phyloP scores from a whole-genome alignment of 2,888 invertebrate genomes.

The Pseudanteris insignis region DNA sequence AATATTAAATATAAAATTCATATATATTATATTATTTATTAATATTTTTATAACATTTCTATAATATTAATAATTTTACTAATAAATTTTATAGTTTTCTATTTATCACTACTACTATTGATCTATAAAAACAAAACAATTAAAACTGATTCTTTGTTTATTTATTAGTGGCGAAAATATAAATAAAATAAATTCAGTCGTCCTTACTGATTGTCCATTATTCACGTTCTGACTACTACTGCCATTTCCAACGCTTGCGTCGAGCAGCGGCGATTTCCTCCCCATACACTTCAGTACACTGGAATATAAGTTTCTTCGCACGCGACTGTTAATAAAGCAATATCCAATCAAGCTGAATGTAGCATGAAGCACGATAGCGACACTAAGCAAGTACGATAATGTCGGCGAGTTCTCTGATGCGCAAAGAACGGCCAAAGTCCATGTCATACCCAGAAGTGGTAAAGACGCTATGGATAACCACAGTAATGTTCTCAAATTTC shows the following conservation, averaged over 20 bases:
- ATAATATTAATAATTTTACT: no score
- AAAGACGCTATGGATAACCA: conserved; percentile 88
- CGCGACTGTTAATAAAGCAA: conserved; percentile 86
- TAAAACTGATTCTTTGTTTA: no score
- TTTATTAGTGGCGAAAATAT: not conserved
- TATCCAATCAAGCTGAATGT: conserved; percentile 86
- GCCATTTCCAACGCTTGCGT: conserved; percentile 75
- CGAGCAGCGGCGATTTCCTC: conserved; percentile 81
- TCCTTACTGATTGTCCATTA: conserved; percentile 69
- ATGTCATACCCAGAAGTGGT: conserved; percentile 84
- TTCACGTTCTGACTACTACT: conserved; percentile 83
- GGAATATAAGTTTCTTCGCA: conserved; percentile 78
- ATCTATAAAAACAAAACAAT: no score
- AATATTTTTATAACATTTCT: no score
- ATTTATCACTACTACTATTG: no score
- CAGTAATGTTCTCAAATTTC: conserved; percentile 76
- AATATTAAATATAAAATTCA: no score
- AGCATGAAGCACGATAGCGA: conserved; percentile 81
- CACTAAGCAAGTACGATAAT: conserved; percentile 81
- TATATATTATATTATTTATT: no score
- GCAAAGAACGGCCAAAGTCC: conserved; percentile 84
- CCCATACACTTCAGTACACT: conserved; percentile 80
- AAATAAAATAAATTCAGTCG: no score
- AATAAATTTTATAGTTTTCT: no score
- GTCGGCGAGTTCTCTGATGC: conserved; percentile 79